Percentiles rank a stretch among this genome's conserved stretches.
Evolutionary conservation across 2,797 vertebrate genomes (phyloP).

Genomic region (Muscicapa striata): DNA sequence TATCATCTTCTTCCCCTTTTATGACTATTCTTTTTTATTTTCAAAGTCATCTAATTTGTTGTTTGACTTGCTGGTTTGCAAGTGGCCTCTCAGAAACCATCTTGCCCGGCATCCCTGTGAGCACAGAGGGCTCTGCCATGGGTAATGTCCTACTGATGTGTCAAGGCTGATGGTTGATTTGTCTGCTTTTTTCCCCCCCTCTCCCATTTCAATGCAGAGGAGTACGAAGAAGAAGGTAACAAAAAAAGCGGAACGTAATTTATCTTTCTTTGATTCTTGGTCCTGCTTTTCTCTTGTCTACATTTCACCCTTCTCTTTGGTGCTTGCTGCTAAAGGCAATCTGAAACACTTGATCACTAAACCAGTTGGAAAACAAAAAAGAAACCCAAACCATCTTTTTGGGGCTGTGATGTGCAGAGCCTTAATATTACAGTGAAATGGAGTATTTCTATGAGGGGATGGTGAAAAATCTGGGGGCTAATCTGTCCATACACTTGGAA

Average conservation of each 20-base stretch:
- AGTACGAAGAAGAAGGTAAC: conserved; percentile 91
- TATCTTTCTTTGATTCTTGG: conserved; percentile 12
- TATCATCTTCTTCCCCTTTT: neutral
- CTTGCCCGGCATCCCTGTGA: neutral
- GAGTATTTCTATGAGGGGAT: neutral
- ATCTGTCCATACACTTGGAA: neutral
- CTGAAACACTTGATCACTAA: neutral
- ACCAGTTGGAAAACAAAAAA: neutral
- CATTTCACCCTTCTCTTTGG: conserved; percentile 56
- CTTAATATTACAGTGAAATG: fast-evolving
- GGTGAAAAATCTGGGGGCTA: neutral
- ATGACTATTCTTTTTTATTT: neutral
- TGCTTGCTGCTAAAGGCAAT: conserved; percentile 37
- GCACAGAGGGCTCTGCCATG: neutral
- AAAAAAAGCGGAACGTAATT: conserved; percentile 42
- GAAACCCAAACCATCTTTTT: neutral
- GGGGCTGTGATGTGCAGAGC: neutral
- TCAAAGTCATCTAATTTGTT: neutral
- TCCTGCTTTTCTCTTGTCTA: conserved; percentile 21
- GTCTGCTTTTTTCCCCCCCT: conserved; percentile 20
- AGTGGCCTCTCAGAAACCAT: neutral
- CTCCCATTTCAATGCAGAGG: conserved; percentile 75
- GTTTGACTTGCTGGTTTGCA: neutral
- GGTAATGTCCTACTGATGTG: neutral
- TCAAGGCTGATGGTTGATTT: conserved; percentile 29